Conservation (phyloP, 2,888 invertebrate genomes). For the Tetranychus piercei region DNA sequence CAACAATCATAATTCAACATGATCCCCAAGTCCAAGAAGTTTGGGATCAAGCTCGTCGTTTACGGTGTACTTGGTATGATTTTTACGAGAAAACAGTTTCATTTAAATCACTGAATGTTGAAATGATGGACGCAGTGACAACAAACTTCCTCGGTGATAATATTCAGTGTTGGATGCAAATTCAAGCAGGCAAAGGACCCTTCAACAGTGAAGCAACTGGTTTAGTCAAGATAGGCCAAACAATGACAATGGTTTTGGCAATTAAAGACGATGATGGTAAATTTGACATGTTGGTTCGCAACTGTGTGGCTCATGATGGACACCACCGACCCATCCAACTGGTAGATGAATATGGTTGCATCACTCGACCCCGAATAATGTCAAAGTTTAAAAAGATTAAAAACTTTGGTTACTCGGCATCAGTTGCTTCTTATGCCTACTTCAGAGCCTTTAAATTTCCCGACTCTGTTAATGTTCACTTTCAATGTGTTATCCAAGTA, state of each 20-base stretch:
- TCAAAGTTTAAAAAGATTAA: slow-evolving; percentile 79
- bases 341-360: slow-evolving; percentile 80
- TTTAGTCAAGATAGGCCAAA: slow-evolving; percentile 84
- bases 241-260: slow-evolving; percentile 89
- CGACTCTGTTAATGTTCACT: slow-evolving; percentile 89
- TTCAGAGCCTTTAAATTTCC: slow-evolving; percentile 95
- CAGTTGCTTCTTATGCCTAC: slow-evolving; percentile 80
- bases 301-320: slow-evolving; percentile 84
- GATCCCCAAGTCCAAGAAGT: slow-evolving; percentile 86
- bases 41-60: slow-evolving; percentile 80
- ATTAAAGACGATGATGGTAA: slow-evolving; percentile 90
- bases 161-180: slow-evolving; percentile 92
- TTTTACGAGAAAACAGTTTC: slow-evolving; percentile 87
- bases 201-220: slow-evolving; percentile 97
- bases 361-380: slow-evolving; percentile 83
- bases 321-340: slow-evolving; percentile 78
- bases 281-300: slow-evolving; percentile 82
- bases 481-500: slow-evolving; percentile 87
- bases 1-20: slow-evolving; percentile 73
- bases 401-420: slow-evolving; percentile 82
- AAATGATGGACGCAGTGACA: slow-evolving; percentile 81
- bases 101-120: slow-evolving; percentile 73
- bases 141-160: slow-evolving; percentile 89
- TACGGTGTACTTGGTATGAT: slow-evolving; percentile 86
- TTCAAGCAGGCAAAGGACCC: slow-evolving; percentile 84